Percentiles rank a stretch among this genome's conserved stretches.
phyloP scores from a whole-genome alignment of 2,113 vertebrate genomes.

The Echinops telfairi region DNA sequence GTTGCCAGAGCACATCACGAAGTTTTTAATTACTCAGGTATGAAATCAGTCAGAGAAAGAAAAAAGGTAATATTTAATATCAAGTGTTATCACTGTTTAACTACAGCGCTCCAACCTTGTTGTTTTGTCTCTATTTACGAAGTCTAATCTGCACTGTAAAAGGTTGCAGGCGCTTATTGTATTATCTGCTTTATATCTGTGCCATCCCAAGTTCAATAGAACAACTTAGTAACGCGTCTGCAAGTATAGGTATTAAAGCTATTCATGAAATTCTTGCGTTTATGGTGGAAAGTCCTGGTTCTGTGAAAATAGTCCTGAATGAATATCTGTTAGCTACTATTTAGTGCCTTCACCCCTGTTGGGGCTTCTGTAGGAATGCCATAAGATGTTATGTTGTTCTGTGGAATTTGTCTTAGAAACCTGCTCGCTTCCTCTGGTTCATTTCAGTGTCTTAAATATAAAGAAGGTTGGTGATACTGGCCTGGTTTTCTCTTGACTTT shows the following conservation, averaged over 20 bases:
- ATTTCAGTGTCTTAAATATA: not conserved
- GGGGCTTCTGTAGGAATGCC: not conserved
- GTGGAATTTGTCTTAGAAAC: slow-evolving; percentile 46
- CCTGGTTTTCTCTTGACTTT: not conserved
- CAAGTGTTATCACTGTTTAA: slow-evolving; percentile 73
- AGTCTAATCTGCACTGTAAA: slow-evolving; percentile 25
- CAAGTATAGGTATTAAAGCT: not conserved
- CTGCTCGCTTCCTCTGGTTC: not conserved
- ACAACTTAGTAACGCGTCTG: not conserved
- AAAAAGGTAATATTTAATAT: slow-evolving; percentile 72
- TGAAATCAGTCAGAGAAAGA: slow-evolving; percentile 80
- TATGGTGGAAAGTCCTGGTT: not conserved
- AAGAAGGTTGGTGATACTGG: not conserved
- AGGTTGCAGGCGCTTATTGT: not conserved
- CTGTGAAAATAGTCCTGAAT: not conserved
- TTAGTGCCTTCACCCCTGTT: not conserved
- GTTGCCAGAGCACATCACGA: slow-evolving; percentile 97
- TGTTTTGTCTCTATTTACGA: not conserved
- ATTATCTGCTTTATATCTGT: not conserved
- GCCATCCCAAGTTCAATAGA: not conserved
- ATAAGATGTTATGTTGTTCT: not conserved
- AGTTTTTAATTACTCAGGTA: slow-evolving; percentile 98
- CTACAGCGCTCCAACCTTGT: slow-evolving; percentile 65
- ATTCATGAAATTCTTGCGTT: not conserved
- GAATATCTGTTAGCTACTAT: not conserved